Conservation (phyloP, 2,888 invertebrate species). For the Cyclophora punctaria region DNA sequence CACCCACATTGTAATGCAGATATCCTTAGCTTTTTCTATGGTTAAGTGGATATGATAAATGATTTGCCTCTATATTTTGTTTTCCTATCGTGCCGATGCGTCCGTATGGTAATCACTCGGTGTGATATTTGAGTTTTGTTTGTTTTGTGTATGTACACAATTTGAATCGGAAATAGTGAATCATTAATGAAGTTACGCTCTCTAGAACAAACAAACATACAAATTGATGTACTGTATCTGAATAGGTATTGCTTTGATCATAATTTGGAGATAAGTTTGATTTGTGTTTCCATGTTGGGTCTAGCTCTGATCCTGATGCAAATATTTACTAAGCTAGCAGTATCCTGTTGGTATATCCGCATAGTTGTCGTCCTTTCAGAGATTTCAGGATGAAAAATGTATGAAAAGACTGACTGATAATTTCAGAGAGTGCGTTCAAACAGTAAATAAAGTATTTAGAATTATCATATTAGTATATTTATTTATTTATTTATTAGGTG, state of each 20-base stretch:
- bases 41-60: conserved; percentile 56
- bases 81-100: conserved; percentile 19
- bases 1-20: conserved; percentile 67
- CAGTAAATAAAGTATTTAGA: too few species aligned
- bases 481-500: too few species aligned
- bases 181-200: conserved; percentile 29
- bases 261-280: background rate
- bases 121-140: conserved; percentile 27
- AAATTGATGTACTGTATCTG: background rate
- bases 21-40: conserved; percentile 63
- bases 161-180: conserved; percentile 25
- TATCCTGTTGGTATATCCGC: too few species aligned
- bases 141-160: conserved; percentile 20
- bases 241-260: background rate
- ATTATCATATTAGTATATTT: too few species aligned
- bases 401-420: too few species aligned
- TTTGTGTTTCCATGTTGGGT: background rate
- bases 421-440: too few species aligned
- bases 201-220: conserved; percentile 21
- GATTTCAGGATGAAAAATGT: too few species aligned
- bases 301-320: too few species aligned
- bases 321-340: too few species aligned
- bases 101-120: conserved; percentile 39
- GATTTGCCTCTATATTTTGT: conserved; percentile 31
- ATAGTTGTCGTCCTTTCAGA: too few species aligned